Evolutionary conservation across 2,888 invertebrate species (phyloP).

Genomic region (Melanotus villosus): DNA sequence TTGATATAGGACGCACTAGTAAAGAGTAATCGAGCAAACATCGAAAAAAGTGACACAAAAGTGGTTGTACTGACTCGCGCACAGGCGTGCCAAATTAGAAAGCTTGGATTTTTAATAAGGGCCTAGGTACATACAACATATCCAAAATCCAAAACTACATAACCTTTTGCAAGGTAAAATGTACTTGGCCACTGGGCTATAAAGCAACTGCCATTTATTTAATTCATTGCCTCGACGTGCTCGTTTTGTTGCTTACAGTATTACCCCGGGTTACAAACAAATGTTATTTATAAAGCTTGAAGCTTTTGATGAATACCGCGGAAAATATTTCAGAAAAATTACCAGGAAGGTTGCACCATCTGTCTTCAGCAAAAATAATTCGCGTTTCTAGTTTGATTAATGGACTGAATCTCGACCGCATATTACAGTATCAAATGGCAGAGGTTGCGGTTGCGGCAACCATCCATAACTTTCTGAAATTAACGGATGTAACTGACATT

Average conservation of each 20-base stretch:
- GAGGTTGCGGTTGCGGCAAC: conserved; percentile 11
- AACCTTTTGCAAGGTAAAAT: too few relatives aligned
- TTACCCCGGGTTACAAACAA: neutral
- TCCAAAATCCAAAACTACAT: too few relatives aligned
- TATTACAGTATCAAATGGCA: conserved; percentile 27
- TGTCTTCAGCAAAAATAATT: conserved; percentile 30
- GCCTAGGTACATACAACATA: too few relatives aligned
- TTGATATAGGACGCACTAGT: too few relatives aligned
- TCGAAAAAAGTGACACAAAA: too few relatives aligned
- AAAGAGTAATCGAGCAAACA: too few relatives aligned
- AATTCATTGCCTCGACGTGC: neutral
- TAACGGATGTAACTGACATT: conserved; percentile 30
- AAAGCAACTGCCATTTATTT: neutral
- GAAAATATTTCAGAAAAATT: conserved; percentile 34
- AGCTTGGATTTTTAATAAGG: too few relatives aligned
- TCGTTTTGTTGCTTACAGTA: neutral
- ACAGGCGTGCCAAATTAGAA: too few relatives aligned
- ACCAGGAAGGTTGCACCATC: conserved; percentile 19
- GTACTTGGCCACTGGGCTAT: too few relatives aligned
- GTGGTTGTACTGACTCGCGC: too few relatives aligned
- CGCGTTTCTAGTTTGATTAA: conserved; percentile 28
- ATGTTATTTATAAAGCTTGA: neutral
- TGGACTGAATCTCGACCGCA: conserved; percentile 25
- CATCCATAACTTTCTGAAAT: conserved; percentile 23
- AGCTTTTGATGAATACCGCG: neutral